phyloP scores from a whole-genome alignment of 2,113 vertebrate genomes.

The Dipodomys ordii region DNA sequence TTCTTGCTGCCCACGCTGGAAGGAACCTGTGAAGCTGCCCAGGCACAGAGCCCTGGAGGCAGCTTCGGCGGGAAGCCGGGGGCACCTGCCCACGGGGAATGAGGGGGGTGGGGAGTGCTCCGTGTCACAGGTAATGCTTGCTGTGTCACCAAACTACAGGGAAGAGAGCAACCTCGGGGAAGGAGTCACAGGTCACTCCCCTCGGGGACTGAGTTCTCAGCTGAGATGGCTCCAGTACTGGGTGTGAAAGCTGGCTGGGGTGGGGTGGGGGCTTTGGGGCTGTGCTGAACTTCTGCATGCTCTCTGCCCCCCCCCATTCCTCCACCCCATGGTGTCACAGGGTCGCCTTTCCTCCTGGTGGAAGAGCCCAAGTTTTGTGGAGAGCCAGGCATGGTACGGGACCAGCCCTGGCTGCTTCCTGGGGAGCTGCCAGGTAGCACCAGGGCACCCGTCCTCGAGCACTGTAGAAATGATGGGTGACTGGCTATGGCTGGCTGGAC shows the following conservation, averaged over 20 bases:
- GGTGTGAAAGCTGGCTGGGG: neutral
- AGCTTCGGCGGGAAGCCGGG: neutral
- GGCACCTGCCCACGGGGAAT: slow-evolving; percentile 43
- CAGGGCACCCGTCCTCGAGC: neutral
- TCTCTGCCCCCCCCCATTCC: neutral
- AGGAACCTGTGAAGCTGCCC: neutral
- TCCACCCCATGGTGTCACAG: too few species aligned
- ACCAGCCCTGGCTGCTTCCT: too few species aligned
- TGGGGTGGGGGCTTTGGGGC: neutral
- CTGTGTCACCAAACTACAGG: slow-evolving; percentile 60
- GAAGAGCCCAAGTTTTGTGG: neutral
- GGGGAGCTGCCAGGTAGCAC: neutral
- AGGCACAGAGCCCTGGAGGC: neutral
- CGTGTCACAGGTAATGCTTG: slow-evolving; percentile 48
- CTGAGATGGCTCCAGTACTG: neutral
- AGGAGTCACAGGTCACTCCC: neutral
- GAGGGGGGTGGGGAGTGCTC: neutral
- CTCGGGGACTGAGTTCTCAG: neutral
- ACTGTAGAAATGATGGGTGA: neutral
- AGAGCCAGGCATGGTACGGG: neutral
- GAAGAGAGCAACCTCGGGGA: slow-evolving; percentile 15
- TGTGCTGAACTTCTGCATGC: neutral
- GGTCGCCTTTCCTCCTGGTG: neutral
- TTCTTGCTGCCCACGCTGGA: neutral
- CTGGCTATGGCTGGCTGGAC: neutral